Base-by-base conservation (phyloP, 2,888 invertebrate species). In the Acleris holmiana region DNA sequence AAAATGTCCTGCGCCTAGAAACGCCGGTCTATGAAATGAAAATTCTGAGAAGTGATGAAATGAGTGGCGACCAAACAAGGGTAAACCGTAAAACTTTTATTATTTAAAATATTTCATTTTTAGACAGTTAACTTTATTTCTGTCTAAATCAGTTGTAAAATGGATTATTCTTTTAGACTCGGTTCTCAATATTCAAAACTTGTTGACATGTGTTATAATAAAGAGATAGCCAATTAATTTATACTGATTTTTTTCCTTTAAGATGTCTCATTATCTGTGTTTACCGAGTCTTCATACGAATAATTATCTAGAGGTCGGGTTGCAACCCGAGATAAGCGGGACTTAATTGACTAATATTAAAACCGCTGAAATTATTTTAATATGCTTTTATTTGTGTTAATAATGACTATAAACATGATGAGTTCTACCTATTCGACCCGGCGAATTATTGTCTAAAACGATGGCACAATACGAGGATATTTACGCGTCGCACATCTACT, bases 401-500 rank as follows among this genome's bases (percentile, higher is more conserved):
- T 41, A 49, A 44, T 46, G 29, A 55, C 55, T 55, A 60, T 60
- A 49, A 54, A 57, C 46, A 23, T 64, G 53, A 50, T 44, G 19
- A 55, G 50, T 65, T 60, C 54, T 18, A 21, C 21, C 54, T 44
- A 35, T 59, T 44, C 54, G 50, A 69, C 71, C 70, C 72, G 69
- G 46, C 61, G 57, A 67, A 71, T 80, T 77, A 82, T 79, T 82
- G 78, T 80, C 76, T 71, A 75, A 64, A 64, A 63, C 70, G 69
- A 77, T 77, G 75, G 75, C 76, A 75, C 73, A 78, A 62, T 54
- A 25, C 35, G 29, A 73, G 71, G 65, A 70, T 73, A 72, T 71
- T 71, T 64, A 59, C 19, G 61, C 60, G 68, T 50, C 49, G 41
- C 53, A 54, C 53, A 50, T 40, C 35, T 51, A 50, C 29, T 25